Evolutionary conservation across 1,140 invertebrate genomes (phyloP), one percentile per base, ranked within the genome.

Genomic region (Sipha flava): DNA sequence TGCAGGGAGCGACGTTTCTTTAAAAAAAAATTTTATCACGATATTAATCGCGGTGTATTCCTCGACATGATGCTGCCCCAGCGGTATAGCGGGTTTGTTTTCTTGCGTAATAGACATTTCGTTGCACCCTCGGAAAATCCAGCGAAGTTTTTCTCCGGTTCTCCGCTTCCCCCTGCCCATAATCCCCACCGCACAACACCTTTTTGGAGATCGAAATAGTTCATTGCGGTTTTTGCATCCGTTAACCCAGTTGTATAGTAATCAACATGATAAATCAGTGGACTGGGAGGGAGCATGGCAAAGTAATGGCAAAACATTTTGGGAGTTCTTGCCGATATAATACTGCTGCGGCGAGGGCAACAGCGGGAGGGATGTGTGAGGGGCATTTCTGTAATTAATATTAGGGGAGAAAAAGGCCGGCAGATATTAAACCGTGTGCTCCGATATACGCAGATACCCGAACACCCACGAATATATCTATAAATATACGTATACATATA

Each of bases 221-320:
- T 59, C 49, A 57, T 77, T 77, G 52, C 52, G 73, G 73, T 77
- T 77, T 75, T 77, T 77, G 73, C 47, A 77, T 77, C 18, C 16
- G n/a, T 29, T 23, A 6, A 21, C 57, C 72, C 49, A 18, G 18
- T 21, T 12, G 5, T 31, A 23, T 57, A 70, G 31, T 57, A 57
- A 77, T 40, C 73, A 77, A 77, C 73, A 77, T 40, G 49, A 77
- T 77, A 77, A 77, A 77, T 77, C 73, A 77, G 73, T 43, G 21
- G 73, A 59, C 23, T 3, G 34, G 31, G 31, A 34, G n/a, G 14
- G 70, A 45, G 43, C 16, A 47, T 5, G 45, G 31, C 70, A 31
- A 75, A 49, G 29, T 75, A 54, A 75, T 75, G 70, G 70, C 70
- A 75, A 75, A 75, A 75, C 70, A 75, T 75, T 75, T 75, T 40